Evolutionary conservation across 2,888 invertebrate species (phyloP).

Genomic region (Lissonota sp.): DNA sequence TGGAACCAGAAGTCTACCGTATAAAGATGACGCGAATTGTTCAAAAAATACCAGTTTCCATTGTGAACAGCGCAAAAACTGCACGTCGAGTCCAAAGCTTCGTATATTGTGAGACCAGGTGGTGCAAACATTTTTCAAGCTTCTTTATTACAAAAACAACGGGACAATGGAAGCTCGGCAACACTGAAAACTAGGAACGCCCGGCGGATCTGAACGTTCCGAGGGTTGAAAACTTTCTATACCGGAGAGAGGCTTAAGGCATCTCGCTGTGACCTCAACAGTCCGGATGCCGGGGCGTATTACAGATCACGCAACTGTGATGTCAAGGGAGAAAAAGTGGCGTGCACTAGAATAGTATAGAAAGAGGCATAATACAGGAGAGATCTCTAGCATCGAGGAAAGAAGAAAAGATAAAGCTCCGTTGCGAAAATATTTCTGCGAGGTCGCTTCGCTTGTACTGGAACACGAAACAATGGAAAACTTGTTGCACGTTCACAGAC

Average conservation of each 20-base stretch:
- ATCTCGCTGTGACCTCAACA: conserved; percentile 7
- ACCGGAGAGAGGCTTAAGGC: conserved; percentile 14
- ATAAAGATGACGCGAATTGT: conserved; percentile 4
- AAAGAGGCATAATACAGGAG: conserved; percentile 1
- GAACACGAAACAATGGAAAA: conserved; percentile 75
- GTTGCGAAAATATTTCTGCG: conserved; percentile 66
- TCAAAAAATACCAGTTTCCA: conserved; percentile 3
- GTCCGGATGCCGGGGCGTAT: conserved; percentile 35
- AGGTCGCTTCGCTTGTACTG: conserved; percentile 41
- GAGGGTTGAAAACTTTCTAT: conserved; percentile 31
- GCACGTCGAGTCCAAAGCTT: not conserved
- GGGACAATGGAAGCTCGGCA: conserved; percentile 47
- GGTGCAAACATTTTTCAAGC: conserved; percentile 50
- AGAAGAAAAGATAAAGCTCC: conserved; percentile 6
- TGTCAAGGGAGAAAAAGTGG: conserved; percentile 6
- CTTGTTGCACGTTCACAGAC: conserved; percentile 75
- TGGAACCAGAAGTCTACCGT: conserved; percentile 9
- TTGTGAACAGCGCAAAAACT: not conserved
- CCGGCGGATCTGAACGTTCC: conserved; percentile 2
- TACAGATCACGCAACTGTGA: conserved; percentile 40
- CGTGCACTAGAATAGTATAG: not conserved
- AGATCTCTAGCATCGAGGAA: conserved; percentile 38
- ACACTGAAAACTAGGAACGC: conserved; percentile 1
- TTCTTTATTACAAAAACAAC: conserved; percentile 56
- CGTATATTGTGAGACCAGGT: not conserved